These are phyloP conservation scores for Stichodactyla helianthus DNA, from an alignment of 64 coral and sea anemone species.

Conservation along the genomic window DNA sequence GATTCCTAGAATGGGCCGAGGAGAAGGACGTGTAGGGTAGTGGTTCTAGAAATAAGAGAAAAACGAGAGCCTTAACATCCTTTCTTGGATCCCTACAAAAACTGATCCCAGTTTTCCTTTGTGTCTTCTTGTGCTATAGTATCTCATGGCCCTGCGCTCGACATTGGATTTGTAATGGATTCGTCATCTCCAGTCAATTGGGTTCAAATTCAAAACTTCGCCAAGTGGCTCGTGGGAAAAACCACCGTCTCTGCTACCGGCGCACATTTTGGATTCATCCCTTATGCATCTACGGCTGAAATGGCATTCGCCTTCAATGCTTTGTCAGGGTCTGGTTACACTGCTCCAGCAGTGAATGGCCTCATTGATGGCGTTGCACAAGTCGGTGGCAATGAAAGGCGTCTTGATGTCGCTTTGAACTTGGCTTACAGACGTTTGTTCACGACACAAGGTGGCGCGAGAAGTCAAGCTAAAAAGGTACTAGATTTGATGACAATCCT, in stretches of 20 bases:
- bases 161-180: constrained; percentile 50
- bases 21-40: too few species aligned
- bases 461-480: constrained; percentile 29
- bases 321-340: constrained; percentile 20
- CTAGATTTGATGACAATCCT: background rate
- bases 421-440: constrained; percentile 29
- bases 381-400: constrained; percentile 29
- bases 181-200: constrained; percentile 44
- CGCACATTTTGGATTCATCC: constrained; percentile 41
- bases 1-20: too few species aligned
- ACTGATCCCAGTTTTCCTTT: background rate
- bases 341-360: constrained; percentile 1
- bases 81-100: background rate
- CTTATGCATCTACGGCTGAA: constrained; percentile 23
- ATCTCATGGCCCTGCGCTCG: constrained; percentile 5
- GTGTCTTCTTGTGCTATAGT: background rate
- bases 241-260: constrained; percentile 46
- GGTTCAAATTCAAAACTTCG: constrained; percentile 45
- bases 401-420: constrained; percentile 28
- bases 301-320: constrained; percentile 44
- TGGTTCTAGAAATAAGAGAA: too few species aligned
- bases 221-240: constrained; percentile 30
- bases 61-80: too few species aligned
- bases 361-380: constrained; percentile 11
- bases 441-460: constrained; percentile 22